Evolutionary conservation across 2,113 vertebrate genomes (phyloP).

Genomic region (Melanocharis versteri): DNA sequence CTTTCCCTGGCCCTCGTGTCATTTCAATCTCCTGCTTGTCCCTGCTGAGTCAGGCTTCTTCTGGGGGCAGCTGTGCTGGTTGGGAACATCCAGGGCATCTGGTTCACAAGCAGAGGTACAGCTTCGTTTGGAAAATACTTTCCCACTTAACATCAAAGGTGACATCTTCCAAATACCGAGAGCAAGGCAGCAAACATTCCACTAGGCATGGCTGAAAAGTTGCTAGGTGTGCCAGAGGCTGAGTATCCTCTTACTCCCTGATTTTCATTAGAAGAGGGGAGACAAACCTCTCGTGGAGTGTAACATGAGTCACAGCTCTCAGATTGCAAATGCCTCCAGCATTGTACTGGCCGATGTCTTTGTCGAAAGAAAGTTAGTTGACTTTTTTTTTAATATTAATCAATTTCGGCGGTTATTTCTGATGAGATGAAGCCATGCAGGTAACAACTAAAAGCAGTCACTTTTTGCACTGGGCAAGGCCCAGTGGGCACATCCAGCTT

Average conservation of each 20-base stretch:
- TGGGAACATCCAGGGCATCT: background rate
- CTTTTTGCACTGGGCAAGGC: background rate
- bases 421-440: background rate
- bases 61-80: background rate
- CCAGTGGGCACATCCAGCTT: rapidly evolving
- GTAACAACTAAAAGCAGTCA: background rate
- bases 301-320: background rate
- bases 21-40: background rate
- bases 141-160: background rate
- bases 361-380: background rate
- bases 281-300: background rate
- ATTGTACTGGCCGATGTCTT: background rate
- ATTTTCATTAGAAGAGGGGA: background rate
- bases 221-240: background rate
- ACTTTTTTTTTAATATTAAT: background rate
- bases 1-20: rapidly evolving
- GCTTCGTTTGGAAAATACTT: background rate
- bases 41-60: background rate
- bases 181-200: background rate
- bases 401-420: background rate
- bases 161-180: background rate
- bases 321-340: background rate
- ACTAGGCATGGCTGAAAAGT: background rate
- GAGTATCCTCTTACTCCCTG: background rate
- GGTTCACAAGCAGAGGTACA: background rate